Evolutionary conservation across 2,113 vertebrate species (phyloP).

Genomic region (Propithecus coquereli): DNA sequence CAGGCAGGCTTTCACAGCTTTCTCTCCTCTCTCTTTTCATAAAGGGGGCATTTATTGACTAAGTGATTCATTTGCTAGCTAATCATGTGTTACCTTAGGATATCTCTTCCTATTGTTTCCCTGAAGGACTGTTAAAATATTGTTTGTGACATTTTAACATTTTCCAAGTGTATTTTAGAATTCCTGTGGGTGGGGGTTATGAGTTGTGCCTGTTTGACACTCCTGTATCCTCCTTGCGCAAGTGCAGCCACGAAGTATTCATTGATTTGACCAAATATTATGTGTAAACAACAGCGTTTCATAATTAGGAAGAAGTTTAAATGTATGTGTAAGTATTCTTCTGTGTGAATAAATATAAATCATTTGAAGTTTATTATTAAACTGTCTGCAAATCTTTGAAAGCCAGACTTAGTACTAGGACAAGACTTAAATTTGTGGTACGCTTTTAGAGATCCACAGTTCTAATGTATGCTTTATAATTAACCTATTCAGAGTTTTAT

Average conservation of each 20-base stretch:
- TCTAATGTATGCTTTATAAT: background rate
- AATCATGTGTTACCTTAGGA: background rate
- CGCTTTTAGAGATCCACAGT: background rate
- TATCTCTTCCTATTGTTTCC: background rate
- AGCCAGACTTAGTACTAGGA: background rate
- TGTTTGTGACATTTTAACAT: background rate
- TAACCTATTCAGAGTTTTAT: background rate
- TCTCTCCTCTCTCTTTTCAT: background rate
- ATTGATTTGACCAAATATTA: background rate
- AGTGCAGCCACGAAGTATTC: background rate
- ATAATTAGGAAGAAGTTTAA: background rate
- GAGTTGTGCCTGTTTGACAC: background rate
- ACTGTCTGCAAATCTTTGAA: background rate
- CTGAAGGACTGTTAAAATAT: conserved; percentile 7
- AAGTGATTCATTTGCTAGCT: background rate
- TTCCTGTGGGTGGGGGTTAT: background rate
- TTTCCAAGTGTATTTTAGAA: background rate
- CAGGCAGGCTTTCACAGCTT: background rate
- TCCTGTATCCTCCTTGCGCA: background rate
- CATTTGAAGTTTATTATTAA: conserved; percentile 17
- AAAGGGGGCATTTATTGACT: background rate
- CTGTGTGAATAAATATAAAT: conserved; percentile 15
- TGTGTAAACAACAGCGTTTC: conserved; percentile 4
- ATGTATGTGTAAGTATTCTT: background rate
- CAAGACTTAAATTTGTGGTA: background rate